Evolutionary conservation across 92 coral and sea anemone genomes (phyloP).

Genomic region (Virgularia gustaviana): DNA sequence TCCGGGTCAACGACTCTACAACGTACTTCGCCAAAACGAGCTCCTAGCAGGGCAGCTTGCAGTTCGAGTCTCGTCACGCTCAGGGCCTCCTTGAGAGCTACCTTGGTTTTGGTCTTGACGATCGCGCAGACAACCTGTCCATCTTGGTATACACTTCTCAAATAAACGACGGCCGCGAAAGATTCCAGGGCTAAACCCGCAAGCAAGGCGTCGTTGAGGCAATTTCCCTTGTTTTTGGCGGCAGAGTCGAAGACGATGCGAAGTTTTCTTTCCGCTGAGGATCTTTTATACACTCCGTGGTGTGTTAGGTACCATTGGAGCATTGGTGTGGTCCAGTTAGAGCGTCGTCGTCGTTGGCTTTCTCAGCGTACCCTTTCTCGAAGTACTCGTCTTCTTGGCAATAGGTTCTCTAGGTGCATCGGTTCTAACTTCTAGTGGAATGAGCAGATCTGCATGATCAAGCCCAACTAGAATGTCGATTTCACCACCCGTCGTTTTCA

Average conservation of each 20-base stretch:
- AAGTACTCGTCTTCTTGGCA: conserved; percentile 35
- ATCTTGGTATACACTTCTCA: conserved; percentile 42
- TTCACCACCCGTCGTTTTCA: conserved; percentile 30
- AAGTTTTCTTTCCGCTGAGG: conserved; percentile 8
- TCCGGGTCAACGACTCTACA: conserved; percentile 24
- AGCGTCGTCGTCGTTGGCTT: too few relatives aligned
- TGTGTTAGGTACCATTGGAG: conserved; percentile 24
- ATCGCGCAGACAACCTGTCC: conserved; percentile 37
- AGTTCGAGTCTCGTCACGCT: conserved; percentile 18
- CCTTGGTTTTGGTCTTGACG: conserved; percentile 60
- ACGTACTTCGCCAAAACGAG: conserved; percentile 52
- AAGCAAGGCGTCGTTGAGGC: conserved; percentile 50
- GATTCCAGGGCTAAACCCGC: conserved; percentile 48
- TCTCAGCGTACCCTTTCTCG: conserved; percentile 35
- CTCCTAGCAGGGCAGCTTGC: conserved; percentile 53
- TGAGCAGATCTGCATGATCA: conserved; percentile 24
- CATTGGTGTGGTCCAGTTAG: too few relatives aligned
- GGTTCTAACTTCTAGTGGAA: conserved; percentile 29
- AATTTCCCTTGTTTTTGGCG: conserved; percentile 25
- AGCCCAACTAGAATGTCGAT: conserved; percentile 36
- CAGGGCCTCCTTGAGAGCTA: conserved; percentile 45
- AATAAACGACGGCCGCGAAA: conserved; percentile 9
- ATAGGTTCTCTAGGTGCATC: conserved; percentile 25
- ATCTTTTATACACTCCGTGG: conserved; percentile 10
- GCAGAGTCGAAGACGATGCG: conserved; percentile 27